These are phyloP conservation scores for Oithona nana DNA, from an alignment of 2,888 invertebrate genomes.

Conservation along the genomic window DNA sequence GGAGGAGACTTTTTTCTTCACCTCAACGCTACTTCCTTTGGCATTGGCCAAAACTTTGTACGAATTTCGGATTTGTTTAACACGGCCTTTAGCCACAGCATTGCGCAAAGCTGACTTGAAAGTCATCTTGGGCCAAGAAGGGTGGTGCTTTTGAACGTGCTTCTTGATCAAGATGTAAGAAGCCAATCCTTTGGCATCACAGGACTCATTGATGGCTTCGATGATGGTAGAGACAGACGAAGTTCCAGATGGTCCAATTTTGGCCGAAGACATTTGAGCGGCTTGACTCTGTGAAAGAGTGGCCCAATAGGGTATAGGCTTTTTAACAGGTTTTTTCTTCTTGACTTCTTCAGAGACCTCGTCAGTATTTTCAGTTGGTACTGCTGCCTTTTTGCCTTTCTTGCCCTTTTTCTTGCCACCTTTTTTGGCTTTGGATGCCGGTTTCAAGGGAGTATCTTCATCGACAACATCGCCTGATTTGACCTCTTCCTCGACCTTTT, in stretches of 20 bases:
- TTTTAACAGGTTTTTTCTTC: background rate
- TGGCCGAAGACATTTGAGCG: too few relatives aligned
- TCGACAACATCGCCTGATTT: too few relatives aligned
- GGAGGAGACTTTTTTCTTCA: background rate
- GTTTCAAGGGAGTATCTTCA: too few relatives aligned
- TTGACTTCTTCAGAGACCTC: background rate
- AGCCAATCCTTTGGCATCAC: background rate
- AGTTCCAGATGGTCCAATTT: background rate
- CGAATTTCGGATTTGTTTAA: background rate
- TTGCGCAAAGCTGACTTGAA: background rate
- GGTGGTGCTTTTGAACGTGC: background rate
- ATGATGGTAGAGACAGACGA: background rate
- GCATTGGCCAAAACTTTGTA: background rate
- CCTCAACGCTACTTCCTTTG: background rate
- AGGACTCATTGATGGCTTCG: background rate
- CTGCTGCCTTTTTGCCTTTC: background rate
- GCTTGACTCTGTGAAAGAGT: background rate
- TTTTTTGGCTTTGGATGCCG: background rate
- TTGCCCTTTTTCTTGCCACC: background rate
- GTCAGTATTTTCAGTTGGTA: background rate
- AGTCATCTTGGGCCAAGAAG: background rate
- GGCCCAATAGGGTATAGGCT: background rate
- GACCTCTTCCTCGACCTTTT: too few relatives aligned
- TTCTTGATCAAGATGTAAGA: background rate
- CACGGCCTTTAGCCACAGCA: background rate